These are phyloP conservation scores for Heliopora coerulea DNA, from an alignment of 92 coral and sea anemone genomes.

Conservation along the genomic window DNA sequence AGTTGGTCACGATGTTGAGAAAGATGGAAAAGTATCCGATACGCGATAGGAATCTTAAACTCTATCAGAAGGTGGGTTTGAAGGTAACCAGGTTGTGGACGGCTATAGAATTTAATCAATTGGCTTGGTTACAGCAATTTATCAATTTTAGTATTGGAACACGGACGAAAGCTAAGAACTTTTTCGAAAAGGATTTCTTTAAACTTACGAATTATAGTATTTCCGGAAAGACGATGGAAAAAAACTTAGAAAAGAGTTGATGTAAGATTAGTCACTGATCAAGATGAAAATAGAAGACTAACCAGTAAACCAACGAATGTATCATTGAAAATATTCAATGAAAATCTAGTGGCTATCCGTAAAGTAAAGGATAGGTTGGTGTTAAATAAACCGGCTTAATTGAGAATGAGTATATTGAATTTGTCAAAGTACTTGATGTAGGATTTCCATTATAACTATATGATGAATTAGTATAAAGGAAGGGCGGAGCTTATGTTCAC, in stretches of 20 bases:
- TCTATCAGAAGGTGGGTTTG: too few species aligned
- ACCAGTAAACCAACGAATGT: too few species aligned
- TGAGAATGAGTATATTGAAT: slow-evolving; percentile 4
- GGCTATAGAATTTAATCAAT: background rate
- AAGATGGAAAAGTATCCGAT: too few species aligned
- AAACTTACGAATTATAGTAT: slow-evolving; percentile 5
- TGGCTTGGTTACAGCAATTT: slow-evolving; percentile 3
- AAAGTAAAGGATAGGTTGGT: background rate
- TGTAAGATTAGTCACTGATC: too few species aligned
- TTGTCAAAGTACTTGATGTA: slow-evolving; percentile 33
- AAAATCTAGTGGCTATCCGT: background rate
- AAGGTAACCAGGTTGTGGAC: too few species aligned
- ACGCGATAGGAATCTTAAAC: too few species aligned
- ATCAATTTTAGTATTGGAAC: background rate
- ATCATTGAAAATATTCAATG: background rate
- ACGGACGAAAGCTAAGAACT: background rate
- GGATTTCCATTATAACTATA: slow-evolving; percentile 42
- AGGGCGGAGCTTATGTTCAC: slow-evolving; percentile 31
- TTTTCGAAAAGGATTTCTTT: slow-evolving; percentile 9
- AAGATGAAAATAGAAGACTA: too few species aligned
- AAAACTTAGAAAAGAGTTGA: too few species aligned
- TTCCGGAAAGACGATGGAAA: slow-evolving; percentile 25
- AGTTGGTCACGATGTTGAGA: background rate
- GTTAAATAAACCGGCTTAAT: background rate
- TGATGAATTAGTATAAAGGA: slow-evolving; percentile 10